A percentile compares a stretch with the other conserved stretches of the same genome.
Evolutionary conservation across 2,113 vertebrate genomes (phyloP).

Genomic region (Corapipo altera): DNA sequence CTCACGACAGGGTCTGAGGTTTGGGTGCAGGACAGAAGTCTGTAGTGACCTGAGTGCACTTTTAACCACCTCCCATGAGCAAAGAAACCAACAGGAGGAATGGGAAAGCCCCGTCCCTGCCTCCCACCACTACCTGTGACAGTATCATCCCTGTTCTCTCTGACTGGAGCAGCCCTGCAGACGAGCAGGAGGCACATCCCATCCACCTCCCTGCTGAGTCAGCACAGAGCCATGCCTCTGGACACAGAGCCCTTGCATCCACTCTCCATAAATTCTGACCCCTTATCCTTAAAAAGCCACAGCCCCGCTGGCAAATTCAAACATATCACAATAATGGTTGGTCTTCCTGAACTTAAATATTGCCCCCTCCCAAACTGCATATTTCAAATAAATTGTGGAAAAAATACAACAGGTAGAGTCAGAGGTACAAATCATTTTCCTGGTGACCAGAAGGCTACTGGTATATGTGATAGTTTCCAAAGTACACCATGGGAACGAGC

Average conservation of each 20-base stretch:
- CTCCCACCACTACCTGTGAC: neutral
- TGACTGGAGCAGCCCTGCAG: neutral
- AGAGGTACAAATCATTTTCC: accelerated
- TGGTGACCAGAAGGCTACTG: neutral
- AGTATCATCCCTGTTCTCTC: neutral
- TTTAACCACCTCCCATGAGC: neutral
- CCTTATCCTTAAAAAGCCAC: neutral
- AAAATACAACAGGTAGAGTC: neutral
- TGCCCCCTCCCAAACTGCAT: accelerated
- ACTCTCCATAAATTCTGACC: neutral
- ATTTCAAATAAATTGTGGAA: neutral
- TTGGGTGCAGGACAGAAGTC: neutral
- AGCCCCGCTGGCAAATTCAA: too few relatives aligned
- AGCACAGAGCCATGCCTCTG: accelerated
- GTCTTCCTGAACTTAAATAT: neutral
- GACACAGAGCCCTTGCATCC: neutral
- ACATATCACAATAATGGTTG: accelerated
- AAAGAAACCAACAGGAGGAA: neutral
- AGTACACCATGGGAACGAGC: neutral
- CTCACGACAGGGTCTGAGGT: neutral
- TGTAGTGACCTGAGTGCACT: neutral
- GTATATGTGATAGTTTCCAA: neutral
- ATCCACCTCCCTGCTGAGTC: neutral
- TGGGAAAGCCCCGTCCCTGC: neutral
- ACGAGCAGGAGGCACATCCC: neutral